These are phyloP conservation scores for Eristalis pertinax DNA, from an alignment of 2,888 invertebrate species.

Conservation along the genomic window DNA sequence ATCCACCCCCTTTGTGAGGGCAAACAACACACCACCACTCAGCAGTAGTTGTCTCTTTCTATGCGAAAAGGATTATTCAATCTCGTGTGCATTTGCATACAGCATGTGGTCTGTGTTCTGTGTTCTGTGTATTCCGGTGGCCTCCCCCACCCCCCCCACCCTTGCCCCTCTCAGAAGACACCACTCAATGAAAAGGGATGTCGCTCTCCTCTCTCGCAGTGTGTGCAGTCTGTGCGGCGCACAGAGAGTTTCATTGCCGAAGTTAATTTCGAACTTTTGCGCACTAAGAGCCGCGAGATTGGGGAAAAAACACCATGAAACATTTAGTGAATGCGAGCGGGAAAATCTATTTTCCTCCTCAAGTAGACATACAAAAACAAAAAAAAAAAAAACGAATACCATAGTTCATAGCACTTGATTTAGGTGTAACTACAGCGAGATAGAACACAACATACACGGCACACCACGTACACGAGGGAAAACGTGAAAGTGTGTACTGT, in stretches of 20 bases:
- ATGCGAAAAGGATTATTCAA: constrained; percentile 43
- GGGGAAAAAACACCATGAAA: constrained; percentile 36
- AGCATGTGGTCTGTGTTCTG: constrained; percentile 54
- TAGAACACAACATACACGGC: constrained; percentile 24
- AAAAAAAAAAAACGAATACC: constrained; percentile 27
- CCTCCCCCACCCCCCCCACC: constrained; percentile 11
- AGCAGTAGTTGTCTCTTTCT: constrained; percentile 40
- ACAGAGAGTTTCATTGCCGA: constrained; percentile 47
- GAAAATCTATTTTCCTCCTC: constrained; percentile 63
- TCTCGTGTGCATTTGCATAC: constrained; percentile 68
- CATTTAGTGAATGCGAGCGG: constrained; percentile 61
- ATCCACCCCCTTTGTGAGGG: not conserved
- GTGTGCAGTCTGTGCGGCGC: constrained; percentile 20
- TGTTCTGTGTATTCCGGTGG: constrained; percentile 12
- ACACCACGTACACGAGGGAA: not conserved
- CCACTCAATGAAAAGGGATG: constrained; percentile 43
- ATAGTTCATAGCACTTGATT: constrained; percentile 65
- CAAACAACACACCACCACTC: not conserved
- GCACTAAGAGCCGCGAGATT: constrained; percentile 52
- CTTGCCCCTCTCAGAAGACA: constrained; percentile 3
- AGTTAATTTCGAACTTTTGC: constrained; percentile 58
- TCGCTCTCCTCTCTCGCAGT: constrained; percentile 21
- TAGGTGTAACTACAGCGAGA: constrained; percentile 64
- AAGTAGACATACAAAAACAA: constrained; percentile 11
- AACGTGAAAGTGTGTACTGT: constrained; percentile 12